phyloP scores from a whole-genome alignment of 2,113 vertebrate species.

The Corapipo altera region DNA sequence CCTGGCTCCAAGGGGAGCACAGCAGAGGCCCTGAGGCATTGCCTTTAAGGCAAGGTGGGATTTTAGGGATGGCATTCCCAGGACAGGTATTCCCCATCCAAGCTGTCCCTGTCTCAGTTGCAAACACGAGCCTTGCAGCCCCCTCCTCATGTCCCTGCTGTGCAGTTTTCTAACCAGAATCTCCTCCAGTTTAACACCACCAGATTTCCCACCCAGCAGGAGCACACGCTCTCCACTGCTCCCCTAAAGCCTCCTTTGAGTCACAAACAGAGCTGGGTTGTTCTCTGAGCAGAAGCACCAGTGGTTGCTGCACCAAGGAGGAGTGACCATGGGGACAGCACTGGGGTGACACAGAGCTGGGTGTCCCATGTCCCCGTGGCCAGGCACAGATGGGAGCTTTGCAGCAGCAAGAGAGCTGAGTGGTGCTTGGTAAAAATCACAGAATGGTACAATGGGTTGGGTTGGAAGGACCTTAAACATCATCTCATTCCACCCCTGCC shows the following conservation, averaged over 20 bases:
- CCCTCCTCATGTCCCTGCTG: not conserved
- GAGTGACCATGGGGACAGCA: not conserved
- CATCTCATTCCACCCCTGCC: not conserved
- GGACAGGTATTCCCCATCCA: not conserved
- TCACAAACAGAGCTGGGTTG: accelerated
- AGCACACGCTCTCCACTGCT: accelerated
- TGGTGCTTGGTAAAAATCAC: not conserved
- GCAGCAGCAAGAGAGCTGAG: not conserved
- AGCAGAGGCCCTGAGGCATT: not conserved
- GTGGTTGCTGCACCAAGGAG: not conserved
- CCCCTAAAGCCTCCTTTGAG: accelerated
- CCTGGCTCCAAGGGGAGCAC: not conserved
- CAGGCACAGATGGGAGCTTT: not conserved
- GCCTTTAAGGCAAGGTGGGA: accelerated
- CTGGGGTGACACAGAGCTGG: accelerated
- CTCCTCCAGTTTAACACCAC: not conserved
- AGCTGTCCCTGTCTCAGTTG: not conserved
- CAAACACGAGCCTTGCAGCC: not conserved
- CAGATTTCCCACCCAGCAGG: accelerated
- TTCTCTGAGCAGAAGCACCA: not conserved
- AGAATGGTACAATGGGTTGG: not conserved
- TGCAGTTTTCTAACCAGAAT: not conserved
- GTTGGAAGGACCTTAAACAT: not conserved
- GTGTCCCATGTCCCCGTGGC: not conserved
- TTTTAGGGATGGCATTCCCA: accelerated